phyloP scores from a whole-genome alignment of 1,140 invertebrate species.

The Brachionus sp. region DNA sequence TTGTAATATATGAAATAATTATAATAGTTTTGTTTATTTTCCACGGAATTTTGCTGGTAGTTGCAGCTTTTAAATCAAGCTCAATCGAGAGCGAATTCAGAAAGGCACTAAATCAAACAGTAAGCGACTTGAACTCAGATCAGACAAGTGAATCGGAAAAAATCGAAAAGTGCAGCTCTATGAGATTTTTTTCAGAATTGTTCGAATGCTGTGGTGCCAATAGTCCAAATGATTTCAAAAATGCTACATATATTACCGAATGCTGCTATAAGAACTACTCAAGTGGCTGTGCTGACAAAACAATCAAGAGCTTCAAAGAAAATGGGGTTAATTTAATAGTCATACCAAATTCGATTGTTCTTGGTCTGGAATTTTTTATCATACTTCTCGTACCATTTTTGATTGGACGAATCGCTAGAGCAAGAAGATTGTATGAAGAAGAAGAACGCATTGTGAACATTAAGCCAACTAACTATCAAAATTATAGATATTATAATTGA shows the following conservation, averaged over 20 bases:
- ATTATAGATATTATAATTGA: constrained; percentile 24
- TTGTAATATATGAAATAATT: constrained; percentile 22
- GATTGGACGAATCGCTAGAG: constrained; percentile 31
- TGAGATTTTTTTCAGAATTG: constrained; percentile 33
- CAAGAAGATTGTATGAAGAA: constrained; percentile 5
- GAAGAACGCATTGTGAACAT: constrained; percentile 33
- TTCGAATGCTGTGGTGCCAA: constrained; percentile 32
- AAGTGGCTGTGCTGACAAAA: constrained; percentile 28
- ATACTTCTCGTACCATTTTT: constrained; percentile 42
- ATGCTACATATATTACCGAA: not conserved
- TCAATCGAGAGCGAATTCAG: constrained; percentile 31
- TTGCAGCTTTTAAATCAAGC: constrained; percentile 15
- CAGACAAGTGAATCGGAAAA: not conserved
- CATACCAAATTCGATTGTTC: constrained; percentile 34
- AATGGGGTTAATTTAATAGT: constrained; percentile 32
- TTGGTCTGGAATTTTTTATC: constrained; percentile 32
- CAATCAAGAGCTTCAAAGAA: not conserved
- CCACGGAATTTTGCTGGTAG: constrained; percentile 14
- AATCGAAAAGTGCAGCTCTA: not conserved
- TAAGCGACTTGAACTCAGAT: not conserved
- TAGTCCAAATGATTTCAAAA: constrained; percentile 32
- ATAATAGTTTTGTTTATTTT: constrained; percentile 16
- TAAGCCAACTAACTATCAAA: constrained; percentile 37
- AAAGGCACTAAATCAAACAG: constrained; percentile 18
- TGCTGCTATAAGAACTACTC: not conserved